A percentile compares a stretch with the other conserved stretches of the same genome.
Conservation (phyloP, 2,113 vertebrate genomes). For the Melanocharis versteri region DNA sequence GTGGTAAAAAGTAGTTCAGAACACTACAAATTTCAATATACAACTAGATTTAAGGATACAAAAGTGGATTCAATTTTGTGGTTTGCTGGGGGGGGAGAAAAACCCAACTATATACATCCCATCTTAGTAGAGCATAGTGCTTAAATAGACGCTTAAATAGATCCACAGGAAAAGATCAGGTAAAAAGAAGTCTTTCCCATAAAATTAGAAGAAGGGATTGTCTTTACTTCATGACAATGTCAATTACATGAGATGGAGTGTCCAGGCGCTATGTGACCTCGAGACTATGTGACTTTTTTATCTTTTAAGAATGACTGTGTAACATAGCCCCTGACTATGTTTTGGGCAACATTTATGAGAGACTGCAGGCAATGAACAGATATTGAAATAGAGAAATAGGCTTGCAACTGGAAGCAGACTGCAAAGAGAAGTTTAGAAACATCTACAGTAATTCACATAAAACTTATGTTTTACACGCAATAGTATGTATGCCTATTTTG, state of each 20-base stretch:
- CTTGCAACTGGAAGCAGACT: neutral
- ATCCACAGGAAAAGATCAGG: neutral
- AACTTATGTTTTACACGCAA: neutral
- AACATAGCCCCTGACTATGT: accelerated
- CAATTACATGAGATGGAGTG: neutral
- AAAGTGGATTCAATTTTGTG: neutral
- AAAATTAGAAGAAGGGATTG: neutral
- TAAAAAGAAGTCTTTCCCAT: neutral
- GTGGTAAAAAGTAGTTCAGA: neutral
- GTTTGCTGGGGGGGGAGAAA: neutral
- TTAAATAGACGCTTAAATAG: neutral
- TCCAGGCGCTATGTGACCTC: neutral
- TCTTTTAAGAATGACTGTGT: neutral
- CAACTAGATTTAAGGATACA: neutral
- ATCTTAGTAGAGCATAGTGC: neutral
- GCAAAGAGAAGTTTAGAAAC: neutral
- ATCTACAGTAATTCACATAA: neutral
- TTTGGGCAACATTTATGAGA: neutral
- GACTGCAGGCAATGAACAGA: neutral
- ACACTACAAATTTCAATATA: neutral
- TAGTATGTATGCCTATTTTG: neutral
- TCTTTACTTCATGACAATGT: neutral
- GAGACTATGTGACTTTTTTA: neutral
- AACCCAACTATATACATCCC: neutral
- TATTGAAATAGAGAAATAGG: neutral